These are phyloP conservation scores for Holocentrus rufus DNA, from an alignment of 2,797 vertebrate genomes.

Conservation along the genomic window DNA sequence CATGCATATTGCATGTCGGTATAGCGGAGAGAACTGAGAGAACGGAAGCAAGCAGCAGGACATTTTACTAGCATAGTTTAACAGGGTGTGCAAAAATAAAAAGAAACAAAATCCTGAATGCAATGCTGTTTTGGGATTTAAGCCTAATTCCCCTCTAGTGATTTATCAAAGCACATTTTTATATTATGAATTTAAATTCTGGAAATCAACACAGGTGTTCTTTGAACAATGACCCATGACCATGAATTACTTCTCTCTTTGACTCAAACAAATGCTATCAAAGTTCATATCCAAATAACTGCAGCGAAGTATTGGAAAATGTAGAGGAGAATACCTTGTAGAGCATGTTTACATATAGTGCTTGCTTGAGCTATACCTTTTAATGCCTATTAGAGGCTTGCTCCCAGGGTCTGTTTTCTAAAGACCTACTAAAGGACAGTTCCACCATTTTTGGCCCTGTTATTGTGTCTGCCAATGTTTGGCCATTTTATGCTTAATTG, in stretches of 20 bases:
- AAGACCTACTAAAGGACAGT: neutral
- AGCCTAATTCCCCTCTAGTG: neutral
- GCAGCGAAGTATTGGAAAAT: neutral
- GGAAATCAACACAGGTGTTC: conserved; percentile 11
- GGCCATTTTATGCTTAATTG: too few relatives aligned
- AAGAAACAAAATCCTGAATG: conserved; percentile 35
- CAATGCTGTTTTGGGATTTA: neutral
- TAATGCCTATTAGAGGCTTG: neutral
- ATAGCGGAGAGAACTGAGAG: too few relatives aligned
- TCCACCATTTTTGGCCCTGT: neutral
- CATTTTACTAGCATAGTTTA: conserved; percentile 32
- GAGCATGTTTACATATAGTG: neutral
- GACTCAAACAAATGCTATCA: neutral
- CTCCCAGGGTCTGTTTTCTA: too few relatives aligned
- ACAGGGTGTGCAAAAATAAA: conserved; percentile 34
- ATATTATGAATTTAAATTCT: neutral
- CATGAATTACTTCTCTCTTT: conserved; percentile 3
- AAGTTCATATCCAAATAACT: neutral
- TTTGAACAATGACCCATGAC: neutral
- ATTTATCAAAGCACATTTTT: conserved; percentile 10
- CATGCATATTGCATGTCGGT: too few relatives aligned
- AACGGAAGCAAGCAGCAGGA: conserved; percentile 14
- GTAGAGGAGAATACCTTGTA: neutral
- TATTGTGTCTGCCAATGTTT: neutral
- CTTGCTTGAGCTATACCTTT: neutral